These are phyloP conservation scores for Calosoma granatense DNA, from an alignment of 1,140 invertebrate genomes.

Conservation along the genomic window DNA sequence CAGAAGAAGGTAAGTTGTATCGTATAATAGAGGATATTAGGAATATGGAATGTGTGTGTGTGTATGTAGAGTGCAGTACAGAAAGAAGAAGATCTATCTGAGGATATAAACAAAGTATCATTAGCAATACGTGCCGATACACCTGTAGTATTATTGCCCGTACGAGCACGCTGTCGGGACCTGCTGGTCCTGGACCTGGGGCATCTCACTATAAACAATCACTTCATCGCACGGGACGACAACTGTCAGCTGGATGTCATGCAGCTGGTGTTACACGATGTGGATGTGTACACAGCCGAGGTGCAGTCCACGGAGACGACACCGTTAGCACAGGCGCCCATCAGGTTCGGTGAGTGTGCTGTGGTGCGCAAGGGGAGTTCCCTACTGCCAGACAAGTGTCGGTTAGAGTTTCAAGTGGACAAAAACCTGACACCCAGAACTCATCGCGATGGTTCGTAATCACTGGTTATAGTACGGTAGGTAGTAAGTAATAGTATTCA, in stretches of 20 bases:
- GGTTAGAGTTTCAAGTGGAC: constrained; percentile 69
- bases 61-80: too few relatives aligned
- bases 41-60: too few relatives aligned
- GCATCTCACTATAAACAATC: constrained; percentile 68
- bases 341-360: constrained; percentile 38
- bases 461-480: not conserved
- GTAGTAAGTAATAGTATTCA: not conserved
- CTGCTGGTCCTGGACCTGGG: constrained; percentile 76
- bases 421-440: constrained; percentile 67
- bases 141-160: constrained; percentile 79
- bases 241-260: constrained; percentile 40
- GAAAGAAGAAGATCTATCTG: too few relatives aligned
- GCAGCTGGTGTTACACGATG: constrained; percentile 65
- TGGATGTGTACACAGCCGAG: constrained; percentile 71
- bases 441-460: not conserved
- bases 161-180: constrained; percentile 67
- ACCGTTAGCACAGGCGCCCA: constrained; percentile 26
- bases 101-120: too few relatives aligned
- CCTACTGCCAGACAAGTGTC: constrained; percentile 69
- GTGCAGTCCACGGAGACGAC: constrained; percentile 26
- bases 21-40: too few relatives aligned
- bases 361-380: constrained; percentile 47
- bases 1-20: too few relatives aligned
- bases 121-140: constrained; percentile 65
- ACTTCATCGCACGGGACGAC: constrained; percentile 34